A percentile compares a stretch with the other conserved stretches of the same genome.
Conservation (phyloP, 2,888 invertebrate species). For the Nasonovia ribisnigri region DNA sequence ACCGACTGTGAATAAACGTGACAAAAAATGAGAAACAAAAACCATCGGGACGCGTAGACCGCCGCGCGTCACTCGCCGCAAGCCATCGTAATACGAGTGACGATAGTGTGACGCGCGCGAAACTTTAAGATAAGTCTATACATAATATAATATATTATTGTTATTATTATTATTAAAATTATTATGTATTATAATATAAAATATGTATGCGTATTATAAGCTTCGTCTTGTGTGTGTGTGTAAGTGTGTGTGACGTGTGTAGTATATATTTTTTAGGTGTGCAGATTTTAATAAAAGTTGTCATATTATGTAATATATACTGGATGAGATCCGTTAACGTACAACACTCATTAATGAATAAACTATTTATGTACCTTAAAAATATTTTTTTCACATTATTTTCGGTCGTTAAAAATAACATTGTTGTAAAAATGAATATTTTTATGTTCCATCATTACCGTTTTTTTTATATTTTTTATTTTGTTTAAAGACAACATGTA, state of each 20-base stretch:
- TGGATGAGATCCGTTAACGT: not conserved
- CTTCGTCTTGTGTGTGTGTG: slow-evolving; percentile 6
- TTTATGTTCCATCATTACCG: too few relatives aligned
- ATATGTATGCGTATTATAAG: slow-evolving; percentile 12
- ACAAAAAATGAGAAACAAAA: slow-evolving; percentile 30
- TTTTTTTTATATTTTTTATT: not conserved
- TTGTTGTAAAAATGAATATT: not conserved
- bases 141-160: not conserved
- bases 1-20: slow-evolving; percentile 78
- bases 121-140: not conserved
- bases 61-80: slow-evolving; percentile 15
- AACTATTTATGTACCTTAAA: not conserved
- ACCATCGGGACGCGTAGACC: slow-evolving; percentile 22
- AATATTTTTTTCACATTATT: not conserved
- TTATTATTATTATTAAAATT: not conserved
- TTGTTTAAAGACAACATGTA: not conserved
- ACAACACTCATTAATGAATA: not conserved
- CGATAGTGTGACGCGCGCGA: slow-evolving; percentile 14
- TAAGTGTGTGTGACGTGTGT: slow-evolving; percentile 2
- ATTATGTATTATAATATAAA: not conserved
- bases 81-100: slow-evolving; percentile 20
- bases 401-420: not conserved
- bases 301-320: not conserved
- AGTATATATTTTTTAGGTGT: not conserved
- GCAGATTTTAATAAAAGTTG: slow-evolving; percentile 14